These are phyloP conservation scores for Watersipora subatra DNA, from an alignment of 1,140 invertebrate genomes.

Conservation along the genomic window DNA sequence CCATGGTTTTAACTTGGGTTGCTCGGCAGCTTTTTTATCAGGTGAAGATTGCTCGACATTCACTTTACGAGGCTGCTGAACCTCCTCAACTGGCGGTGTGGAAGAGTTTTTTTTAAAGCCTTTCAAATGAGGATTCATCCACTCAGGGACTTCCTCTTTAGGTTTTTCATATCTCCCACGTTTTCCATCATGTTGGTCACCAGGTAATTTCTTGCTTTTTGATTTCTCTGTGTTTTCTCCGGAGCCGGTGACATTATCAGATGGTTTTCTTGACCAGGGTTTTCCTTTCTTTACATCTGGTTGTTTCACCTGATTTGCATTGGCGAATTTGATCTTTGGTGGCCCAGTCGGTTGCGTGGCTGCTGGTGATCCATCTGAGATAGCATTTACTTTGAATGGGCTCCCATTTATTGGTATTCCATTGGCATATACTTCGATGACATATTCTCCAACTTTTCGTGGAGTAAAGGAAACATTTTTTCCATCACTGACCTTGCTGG, in stretches of 20 bases:
- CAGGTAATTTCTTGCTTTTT: too few species aligned
- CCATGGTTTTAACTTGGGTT: too few species aligned
- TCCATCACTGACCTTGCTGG: constrained; percentile 51
- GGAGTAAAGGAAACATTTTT: constrained; percentile 70
- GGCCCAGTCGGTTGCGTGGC: not conserved
- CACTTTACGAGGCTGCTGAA: too few species aligned
- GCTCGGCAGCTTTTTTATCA: not conserved
- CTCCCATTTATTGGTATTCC: constrained; percentile 21
- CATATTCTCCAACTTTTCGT: constrained; percentile 54
- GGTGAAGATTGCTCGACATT: not conserved
- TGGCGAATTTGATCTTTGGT: not conserved
- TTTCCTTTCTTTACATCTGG: not conserved
- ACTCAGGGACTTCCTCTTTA: not conserved
- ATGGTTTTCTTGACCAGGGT: not conserved
- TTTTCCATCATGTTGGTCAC: too few species aligned
- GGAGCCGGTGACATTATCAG: not conserved
- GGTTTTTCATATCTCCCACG: not conserved
- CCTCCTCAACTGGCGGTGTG: too few species aligned
- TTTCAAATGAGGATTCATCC: not conserved
- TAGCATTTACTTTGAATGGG: constrained; percentile 23
- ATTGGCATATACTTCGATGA: constrained; percentile 28
- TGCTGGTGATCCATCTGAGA: constrained; percentile 23
- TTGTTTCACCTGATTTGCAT: not conserved
- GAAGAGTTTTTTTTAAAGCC: not conserved
- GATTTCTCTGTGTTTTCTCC: too few species aligned